Percentiles rank a stretch among this genome's conserved stretches.
These are phyloP conservation scores for Hirtodrosophila histrioides DNA, from an alignment of 2,888 invertebrate genomes.

Conservation along the genomic window DNA sequence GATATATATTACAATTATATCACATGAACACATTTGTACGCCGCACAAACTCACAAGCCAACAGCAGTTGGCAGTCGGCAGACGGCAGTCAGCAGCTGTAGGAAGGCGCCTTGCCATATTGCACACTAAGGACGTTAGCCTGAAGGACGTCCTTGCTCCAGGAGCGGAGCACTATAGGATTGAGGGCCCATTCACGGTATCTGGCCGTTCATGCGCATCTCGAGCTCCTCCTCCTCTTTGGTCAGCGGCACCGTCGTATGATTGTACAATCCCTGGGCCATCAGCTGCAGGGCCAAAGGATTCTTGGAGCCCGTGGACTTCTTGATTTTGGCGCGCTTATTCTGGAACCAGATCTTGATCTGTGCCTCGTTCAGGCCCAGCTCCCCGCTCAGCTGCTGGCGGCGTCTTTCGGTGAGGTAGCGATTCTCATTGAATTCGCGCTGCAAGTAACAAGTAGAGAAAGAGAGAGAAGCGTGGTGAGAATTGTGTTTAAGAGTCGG, in stretches of 20 bases:
- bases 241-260: slow-evolving; percentile 91
- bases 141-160: background rate
- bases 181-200: slow-evolving; percentile 72
- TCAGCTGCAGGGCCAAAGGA: slow-evolving; percentile 93
- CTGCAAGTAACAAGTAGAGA: slow-evolving; percentile 81
- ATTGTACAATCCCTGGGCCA: slow-evolving; percentile 97
- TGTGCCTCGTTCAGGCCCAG: slow-evolving; percentile 97
- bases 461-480: slow-evolving; percentile 13
- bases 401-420: slow-evolving; percentile 95
- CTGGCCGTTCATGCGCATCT: slow-evolving; percentile 85
- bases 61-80: background rate
- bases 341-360: slow-evolving; percentile 99
- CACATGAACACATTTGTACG: slow-evolving; percentile 79
- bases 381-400: slow-evolving; percentile 95
- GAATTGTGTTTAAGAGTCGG: slow-evolving; percentile 2
- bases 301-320: slow-evolving; percentile 94
- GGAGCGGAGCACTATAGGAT: too few relatives aligned
- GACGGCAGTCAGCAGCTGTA: background rate
- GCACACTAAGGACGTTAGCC: slow-evolving; percentile 64
- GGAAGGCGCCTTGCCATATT: slow-evolving; percentile 48
- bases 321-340: slow-evolving; percentile 98
- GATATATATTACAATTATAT: slow-evolving; percentile 79
- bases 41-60: slow-evolving; percentile 36
- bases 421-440: slow-evolving; percentile 96
- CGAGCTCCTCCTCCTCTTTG: slow-evolving; percentile 90